Base-by-base conservation (phyloP, 2,797 vertebrate species). In the Myotis findleyi region DNA sequence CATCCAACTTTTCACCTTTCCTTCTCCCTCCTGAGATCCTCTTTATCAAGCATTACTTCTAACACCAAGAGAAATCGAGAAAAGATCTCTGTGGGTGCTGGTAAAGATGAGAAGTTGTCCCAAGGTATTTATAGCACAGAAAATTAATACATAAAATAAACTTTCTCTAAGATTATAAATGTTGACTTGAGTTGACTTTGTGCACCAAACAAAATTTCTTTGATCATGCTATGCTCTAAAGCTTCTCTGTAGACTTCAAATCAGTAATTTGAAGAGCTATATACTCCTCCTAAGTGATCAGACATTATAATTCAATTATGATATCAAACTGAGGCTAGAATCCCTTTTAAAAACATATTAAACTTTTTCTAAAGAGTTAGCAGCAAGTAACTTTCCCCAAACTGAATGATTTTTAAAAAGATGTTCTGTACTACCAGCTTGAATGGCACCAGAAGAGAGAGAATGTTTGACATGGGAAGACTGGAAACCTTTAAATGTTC, bases 81-180 rank as follows among this genome's bases (percentile, higher is more conserved):
- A 25, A 82, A 80, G 87, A 64, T 82, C 88, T 93, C 94, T 81
- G 68, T 30, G 41, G 80, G 91, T 77, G 3, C 27, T 25, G 36
- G 82, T 76, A 92, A 92, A 94, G 90, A 92, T 81, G 91, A 90
- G 36, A 94, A 92, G 83, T 96, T 85, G 69, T 33, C 96, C 91
- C 71, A 79, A 89, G 0, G 69, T 96, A 95, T 97, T 72, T 89
- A 30, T 94, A 96, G 83, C 81, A 95, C 3, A 68, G 62, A 92
- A 97, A 96, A 51, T 79, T 91, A 94, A 82, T 36, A 62, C 17
- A 23, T 25, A 83, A 93, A 91, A 76, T 87, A 36, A 87, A 93
- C 89, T 59, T 71, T 10, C 69, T 89, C 80, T 20, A 76, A 81
- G 93, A 89, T 77, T 92, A 69, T 69, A 66, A 97, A 97, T 95